phyloP scores from a whole-genome alignment of 2,113 vertebrate genomes.

The Cacatua alba region DNA sequence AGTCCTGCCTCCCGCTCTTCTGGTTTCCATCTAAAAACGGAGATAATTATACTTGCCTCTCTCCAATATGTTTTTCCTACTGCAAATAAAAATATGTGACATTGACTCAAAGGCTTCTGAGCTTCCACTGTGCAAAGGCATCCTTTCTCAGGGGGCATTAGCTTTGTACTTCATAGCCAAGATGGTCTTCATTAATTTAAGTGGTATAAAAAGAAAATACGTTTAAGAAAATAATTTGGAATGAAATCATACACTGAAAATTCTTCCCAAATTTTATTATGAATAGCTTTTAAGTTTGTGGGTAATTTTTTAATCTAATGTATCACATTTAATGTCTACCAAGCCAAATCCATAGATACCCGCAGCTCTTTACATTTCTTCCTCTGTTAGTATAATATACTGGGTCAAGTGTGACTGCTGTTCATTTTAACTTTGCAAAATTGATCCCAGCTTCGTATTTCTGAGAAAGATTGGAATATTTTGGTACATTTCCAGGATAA shows the following conservation, averaged over 20 bases:
- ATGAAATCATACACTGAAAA: not conserved
- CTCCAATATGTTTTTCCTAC: not conserved
- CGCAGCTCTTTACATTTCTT: not conserved
- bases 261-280: not conserved
- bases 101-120: not conserved
- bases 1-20: not conserved
- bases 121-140: not conserved
- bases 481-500: slow-evolving; percentile 68
- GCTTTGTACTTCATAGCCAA: not conserved
- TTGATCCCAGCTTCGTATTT: slow-evolving; percentile 62
- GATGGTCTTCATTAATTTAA: not conserved
- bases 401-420: slow-evolving; percentile 34
- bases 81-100: not conserved
- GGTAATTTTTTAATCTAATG: not conserved
- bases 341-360: not conserved
- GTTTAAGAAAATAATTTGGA: not conserved
- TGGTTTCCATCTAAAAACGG: slow-evolving; percentile 37
- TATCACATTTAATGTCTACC: not conserved
- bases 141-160: not conserved
- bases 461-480: slow-evolving; percentile 26
- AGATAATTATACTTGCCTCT: slow-evolving; percentile 32
- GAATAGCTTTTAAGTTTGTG: not conserved
- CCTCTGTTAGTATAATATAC: slow-evolving; percentile 33
- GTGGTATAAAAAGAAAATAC: not conserved
- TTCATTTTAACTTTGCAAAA: slow-evolving; percentile 71